Base-by-base conservation (phyloP, 2,113 vertebrate genomes). In the Labrus mixtus region DNA sequence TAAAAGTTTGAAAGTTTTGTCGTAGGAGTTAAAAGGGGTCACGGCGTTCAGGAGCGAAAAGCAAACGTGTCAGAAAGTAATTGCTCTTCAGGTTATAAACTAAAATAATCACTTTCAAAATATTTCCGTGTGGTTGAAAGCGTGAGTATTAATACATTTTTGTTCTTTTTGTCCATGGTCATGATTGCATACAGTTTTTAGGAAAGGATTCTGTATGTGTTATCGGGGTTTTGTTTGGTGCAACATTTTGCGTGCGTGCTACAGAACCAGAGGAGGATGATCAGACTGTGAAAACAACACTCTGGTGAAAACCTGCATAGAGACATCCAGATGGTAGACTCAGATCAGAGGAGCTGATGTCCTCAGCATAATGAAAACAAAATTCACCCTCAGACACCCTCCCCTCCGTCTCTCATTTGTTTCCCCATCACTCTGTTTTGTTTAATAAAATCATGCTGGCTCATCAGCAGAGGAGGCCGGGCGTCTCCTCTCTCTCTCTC, bases 381-480 rank as follows among this genome's bases (percentile, higher is more conserved):
- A 62, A 36, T 48, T 65, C 68, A 68, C 41, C 65, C 69, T 19
- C 19, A 48, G 48, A 65, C 77, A 1, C n/a, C 54, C 63, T 73
- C 70, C 70, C 63, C 68, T 54, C 45, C 39, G 39, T 73, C 68
- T 82, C 66, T 77, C 71, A 74, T 65, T 76, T 8, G 73, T 74
- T 78, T 90, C 61, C 33, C 39, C 36, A 36, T 65, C 8, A 22
- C 29, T 74, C 4, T 77, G 61, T 86, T 79, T 86, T 46, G 13
- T 80, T 77, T 71, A 76, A 80, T 79, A 74, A 81, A 83, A 89
- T 76, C 78, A 45, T 78, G 88, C 81, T 82, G 62, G 82, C 74
- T 88, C 88, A 91, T 88, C 82, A 84, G 76, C 74, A 68, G 73
- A 79, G 59, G 56, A 88, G 80, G 63, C 60, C 58, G 23, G 48